Evolutionary conservation across 2,797 vertebrate genomes (phyloP).

Genomic region (Chelmon rostratus): DNA sequence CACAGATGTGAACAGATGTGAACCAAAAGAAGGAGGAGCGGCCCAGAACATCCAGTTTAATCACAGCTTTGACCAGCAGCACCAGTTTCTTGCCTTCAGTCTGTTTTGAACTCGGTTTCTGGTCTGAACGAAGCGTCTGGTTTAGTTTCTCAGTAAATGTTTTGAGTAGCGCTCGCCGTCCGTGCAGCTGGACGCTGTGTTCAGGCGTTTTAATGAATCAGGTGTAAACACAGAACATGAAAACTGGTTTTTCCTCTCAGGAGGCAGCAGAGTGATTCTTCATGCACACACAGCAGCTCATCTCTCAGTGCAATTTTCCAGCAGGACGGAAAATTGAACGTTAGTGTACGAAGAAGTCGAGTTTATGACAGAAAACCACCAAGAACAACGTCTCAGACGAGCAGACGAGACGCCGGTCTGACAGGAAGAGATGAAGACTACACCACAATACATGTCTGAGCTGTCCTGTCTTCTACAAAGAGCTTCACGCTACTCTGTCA

Average conservation of each 20-base stretch:
- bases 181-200: neutral
- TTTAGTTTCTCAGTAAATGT: neutral
- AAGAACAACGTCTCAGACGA: too few species aligned
- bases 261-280: neutral
- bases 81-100: neutral
- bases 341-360: slow-evolving; percentile 22
- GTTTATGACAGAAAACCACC: too few species aligned
- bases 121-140: neutral
- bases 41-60: slow-evolving; percentile 58
- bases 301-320: slow-evolving; percentile 27
- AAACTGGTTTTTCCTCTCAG: neutral
- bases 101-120: neutral
- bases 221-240: neutral
- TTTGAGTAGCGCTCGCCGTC: neutral
- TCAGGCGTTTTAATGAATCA: neutral
- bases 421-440: too few species aligned
- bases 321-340: slow-evolving; percentile 25
- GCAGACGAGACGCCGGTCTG: too few species aligned
- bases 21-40: slow-evolving; percentile 33
- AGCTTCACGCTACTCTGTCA: too few species aligned
- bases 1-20: neutral
- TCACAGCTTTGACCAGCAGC: neutral
- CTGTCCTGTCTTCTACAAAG: too few species aligned
- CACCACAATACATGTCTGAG: too few species aligned
- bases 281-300: slow-evolving; percentile 26